Evolutionary conservation across 2,888 invertebrate genomes (phyloP).

Genomic region (Tetrapedia diversipes): DNA sequence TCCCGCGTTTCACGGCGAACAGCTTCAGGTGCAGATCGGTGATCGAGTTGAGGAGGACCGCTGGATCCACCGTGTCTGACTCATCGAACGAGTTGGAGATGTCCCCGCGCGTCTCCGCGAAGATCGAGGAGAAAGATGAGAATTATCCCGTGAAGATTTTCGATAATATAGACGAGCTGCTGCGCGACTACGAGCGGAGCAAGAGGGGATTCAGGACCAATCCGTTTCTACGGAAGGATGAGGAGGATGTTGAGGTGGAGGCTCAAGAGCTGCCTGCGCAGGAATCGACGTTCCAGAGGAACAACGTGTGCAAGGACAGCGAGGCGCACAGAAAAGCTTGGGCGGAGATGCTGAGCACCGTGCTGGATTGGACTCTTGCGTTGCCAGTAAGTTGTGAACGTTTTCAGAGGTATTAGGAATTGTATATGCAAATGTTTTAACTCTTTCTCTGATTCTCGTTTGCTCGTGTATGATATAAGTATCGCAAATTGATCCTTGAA

Average conservation of each 20-base stretch:
- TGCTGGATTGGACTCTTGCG: slow-evolving; percentile 90
- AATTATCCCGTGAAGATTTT: slow-evolving; percentile 41
- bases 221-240: slow-evolving; percentile 76
- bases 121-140: slow-evolving; percentile 33
- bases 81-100: slow-evolving; percentile 40
- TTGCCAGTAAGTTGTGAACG: slow-evolving; percentile 83
- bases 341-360: slow-evolving; percentile 93
- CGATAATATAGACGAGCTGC: slow-evolving; percentile 74
- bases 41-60: slow-evolving; percentile 70
- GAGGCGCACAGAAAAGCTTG: slow-evolving; percentile 93
- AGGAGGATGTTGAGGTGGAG: slow-evolving; percentile 40
- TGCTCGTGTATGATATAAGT: too few species aligned
- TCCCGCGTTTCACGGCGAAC: slow-evolving; percentile 18
- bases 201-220: slow-evolving; percentile 79
- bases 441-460: too few species aligned
- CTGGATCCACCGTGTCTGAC: slow-evolving; percentile 33
- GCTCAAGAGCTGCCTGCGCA: slow-evolving; percentile 13
- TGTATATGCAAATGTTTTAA: too few species aligned
- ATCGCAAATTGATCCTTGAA: too few species aligned
- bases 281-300: slow-evolving; percentile 86
- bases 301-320: slow-evolving; percentile 90
- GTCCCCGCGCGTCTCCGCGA: slow-evolving; percentile 21
- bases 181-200: slow-evolving; percentile 78
- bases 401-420: too few species aligned
- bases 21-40: slow-evolving; percentile 76